phyloP scores from a whole-genome alignment of 2,888 invertebrate genomes.

The Apodemia zela region DNA sequence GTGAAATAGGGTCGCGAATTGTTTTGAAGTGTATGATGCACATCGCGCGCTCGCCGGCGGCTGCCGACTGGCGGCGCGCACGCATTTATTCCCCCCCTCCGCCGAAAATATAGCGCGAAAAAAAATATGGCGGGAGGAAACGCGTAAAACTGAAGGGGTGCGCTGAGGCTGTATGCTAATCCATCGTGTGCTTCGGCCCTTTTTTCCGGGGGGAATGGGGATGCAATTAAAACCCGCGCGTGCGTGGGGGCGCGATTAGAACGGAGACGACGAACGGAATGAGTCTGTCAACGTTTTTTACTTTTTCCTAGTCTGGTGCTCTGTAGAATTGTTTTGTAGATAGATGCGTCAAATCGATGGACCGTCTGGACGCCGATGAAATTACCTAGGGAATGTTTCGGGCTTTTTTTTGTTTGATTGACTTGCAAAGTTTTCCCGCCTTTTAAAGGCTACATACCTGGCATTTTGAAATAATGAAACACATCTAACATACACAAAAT shows the following conservation, averaged over 20 bases:
- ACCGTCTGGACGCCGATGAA: conserved; percentile 38
- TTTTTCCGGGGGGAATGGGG: conserved; percentile 75
- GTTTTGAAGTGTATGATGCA: conserved; percentile 44
- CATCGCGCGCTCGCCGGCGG: conserved; percentile 68
- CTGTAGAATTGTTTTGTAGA: conserved; percentile 41
- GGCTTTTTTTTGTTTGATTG: conserved; percentile 4
- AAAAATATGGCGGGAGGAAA: conserved; percentile 65
- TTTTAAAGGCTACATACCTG: neutral
- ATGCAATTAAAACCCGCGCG: conserved; percentile 80
- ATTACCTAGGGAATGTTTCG: conserved; percentile 20
- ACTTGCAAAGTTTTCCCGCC: conserved; percentile 9
- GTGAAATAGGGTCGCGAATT: conserved; percentile 41
- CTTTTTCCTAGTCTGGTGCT: conserved; percentile 75
- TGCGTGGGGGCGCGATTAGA: conserved; percentile 79
- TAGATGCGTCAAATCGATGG: conserved; percentile 55
- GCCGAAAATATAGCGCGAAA: conserved; percentile 63
- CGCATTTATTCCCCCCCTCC: conserved; percentile 47
- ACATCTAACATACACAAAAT: too few species aligned
- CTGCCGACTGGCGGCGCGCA: conserved; percentile 76
- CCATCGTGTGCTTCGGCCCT: conserved; percentile 67
- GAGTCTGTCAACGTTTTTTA: conserved; percentile 74
- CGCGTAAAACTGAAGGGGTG: conserved; percentile 76
- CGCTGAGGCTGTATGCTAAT: conserved; percentile 79
- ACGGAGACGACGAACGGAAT: conserved; percentile 72
- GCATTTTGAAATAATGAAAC: neutral